Evolutionary conservation across 2,888 invertebrate species (phyloP), one percentile per base, ranked within the genome.

Genomic region (Rapana venosa): DNA sequence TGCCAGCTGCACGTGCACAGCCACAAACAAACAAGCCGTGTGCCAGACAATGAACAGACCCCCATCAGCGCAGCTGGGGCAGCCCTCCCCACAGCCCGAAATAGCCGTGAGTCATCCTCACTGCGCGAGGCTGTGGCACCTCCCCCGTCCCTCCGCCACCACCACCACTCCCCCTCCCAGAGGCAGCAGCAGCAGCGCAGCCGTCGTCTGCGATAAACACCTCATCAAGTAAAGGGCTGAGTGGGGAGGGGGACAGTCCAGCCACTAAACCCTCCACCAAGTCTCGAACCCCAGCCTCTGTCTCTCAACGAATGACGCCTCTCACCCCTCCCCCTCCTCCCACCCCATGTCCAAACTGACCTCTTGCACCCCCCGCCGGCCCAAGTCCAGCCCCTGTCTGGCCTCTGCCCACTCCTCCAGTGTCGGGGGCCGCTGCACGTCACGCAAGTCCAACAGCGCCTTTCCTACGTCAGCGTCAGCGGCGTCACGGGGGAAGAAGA

Each of bases 21-120:
- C 36, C 36, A 22, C 20, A 11, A 13, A 47, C 22, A 13, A 47
- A 22, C 26, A 26, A 22, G 26, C 36, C 22, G 81, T 5, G 47
- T 26, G 30, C 13, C 58, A 58, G 84, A 85, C 84, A 32, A 85
- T 56, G 58, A 85, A 58, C 58, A 85, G 84, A 17, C 58, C 58
- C n/a, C 36, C 17, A n/a, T 36, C 84, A 0, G n/a, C 58, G 30
- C 58, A 30, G 30, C 84, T 85, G 58, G 56, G 13, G 15, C 15
- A 5, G 17, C 58, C 58, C 17, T 17, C 20, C 58, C 30, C 30
- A 30, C 84, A 15, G 30, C 84, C 32, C n/a, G 30, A 85, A 58
- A 58, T 56, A 85, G 30, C 30, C 20, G 17, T 85, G 84, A 85
- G n/a, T 85, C 84, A 85, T 85, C 58, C 4, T 2, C n/a, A 0